These are phyloP conservation scores for Oxyura jamaicensis DNA, from an alignment of 2,113 vertebrate genomes.

Conservation along the genomic window DNA sequence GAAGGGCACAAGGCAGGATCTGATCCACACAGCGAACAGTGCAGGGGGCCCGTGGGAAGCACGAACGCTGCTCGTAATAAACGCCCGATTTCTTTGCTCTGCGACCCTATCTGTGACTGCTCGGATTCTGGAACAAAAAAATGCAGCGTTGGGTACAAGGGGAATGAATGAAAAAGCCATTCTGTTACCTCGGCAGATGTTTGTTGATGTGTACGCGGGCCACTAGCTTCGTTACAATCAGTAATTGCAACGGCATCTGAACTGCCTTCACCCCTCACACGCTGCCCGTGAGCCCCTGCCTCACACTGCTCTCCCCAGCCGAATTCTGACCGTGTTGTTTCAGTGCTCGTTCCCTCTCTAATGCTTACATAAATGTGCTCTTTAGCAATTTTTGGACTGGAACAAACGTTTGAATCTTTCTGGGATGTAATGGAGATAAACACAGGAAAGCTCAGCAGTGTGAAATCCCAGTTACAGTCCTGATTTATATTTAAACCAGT, in stretches of 20 bases:
- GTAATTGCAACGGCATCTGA: fast-evolving
- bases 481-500: background rate
- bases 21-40: fast-evolving
- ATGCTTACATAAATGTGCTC: background rate
- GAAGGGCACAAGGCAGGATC: background rate
- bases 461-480: background rate
- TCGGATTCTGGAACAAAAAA: background rate
- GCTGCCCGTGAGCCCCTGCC: background rate
- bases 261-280: background rate
- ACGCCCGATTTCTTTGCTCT: background rate
- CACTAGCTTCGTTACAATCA: background rate
- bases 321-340: background rate
- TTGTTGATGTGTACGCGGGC: fast-evolving
- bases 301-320: background rate
- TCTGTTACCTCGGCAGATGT: background rate
- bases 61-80: background rate
- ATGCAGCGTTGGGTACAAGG: background rate
- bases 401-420: slow-evolving; percentile 25
- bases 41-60: background rate
- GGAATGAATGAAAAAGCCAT: background rate
- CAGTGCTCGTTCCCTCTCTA: background rate
- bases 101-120: background rate
- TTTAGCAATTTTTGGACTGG: background rate
- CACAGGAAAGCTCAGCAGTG: background rate
- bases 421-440: background rate